These are phyloP conservation scores for Halisarca cf. caerulea DNA, from an alignment of 37 sponge, comb jelly and placozoan genomes.

Conservation along the genomic window DNA sequence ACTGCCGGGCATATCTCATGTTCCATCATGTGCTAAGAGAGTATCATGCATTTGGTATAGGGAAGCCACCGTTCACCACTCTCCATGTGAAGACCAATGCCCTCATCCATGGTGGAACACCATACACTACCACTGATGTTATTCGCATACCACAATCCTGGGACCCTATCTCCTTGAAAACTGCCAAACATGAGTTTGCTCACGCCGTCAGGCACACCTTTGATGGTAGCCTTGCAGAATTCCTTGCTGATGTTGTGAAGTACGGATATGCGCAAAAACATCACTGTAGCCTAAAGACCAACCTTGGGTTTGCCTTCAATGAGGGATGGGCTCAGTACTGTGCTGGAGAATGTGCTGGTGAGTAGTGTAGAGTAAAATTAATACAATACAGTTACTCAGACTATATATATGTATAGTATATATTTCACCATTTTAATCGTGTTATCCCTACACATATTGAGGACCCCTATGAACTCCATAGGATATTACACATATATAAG, in stretches of 20 bases:
- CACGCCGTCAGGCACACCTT: slow-evolving; percentile 31
- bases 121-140: neutral
- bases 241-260: slow-evolving; percentile 3
- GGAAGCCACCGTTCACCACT: neutral
- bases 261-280: neutral
- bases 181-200: slow-evolving; percentile 36
- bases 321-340: slow-evolving; percentile 51
- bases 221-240: slow-evolving; percentile 30
- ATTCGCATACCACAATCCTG: neutral
- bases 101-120: slow-evolving; percentile 2
- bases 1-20: slow-evolving; percentile 29
- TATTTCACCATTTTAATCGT: too few species aligned
- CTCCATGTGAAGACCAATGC: slow-evolving; percentile 19
- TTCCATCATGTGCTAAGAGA: slow-evolving; percentile 2
- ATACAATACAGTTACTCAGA: too few species aligned
- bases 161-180: neutral
- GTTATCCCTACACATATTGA: too few species aligned
- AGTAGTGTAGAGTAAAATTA: too few species aligned
- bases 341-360: neutral
- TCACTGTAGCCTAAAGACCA: neutral
- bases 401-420: too few species aligned
- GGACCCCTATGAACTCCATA: too few species aligned
- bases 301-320: slow-evolving; percentile 40
- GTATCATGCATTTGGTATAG: neutral
- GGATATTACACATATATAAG: too few species aligned